Base-by-base conservation (phyloP, 2,888 invertebrate species). In the Platerodrilus igneus region DNA sequence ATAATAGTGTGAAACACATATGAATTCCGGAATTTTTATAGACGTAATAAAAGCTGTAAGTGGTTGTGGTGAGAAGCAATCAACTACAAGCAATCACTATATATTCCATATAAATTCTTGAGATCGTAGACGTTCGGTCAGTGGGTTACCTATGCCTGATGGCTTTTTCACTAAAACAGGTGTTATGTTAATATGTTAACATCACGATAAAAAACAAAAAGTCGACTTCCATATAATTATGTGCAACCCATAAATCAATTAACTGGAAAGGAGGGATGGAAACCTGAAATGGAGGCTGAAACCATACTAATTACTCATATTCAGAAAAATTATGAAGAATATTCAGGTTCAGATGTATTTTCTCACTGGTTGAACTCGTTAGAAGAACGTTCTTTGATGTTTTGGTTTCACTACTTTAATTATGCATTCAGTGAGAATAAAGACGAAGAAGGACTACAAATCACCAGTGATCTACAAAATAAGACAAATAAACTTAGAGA, bases 361-460 rank as follows among this genome's bases (percentile, higher is more conserved):
- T 59, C 62, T 22, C 59, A 66, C 27, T 67, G 67, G 67, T 50
- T 68, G 38, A 59, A 59, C 41, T 64, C 66, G 4, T 37, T 67
- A 41, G 66, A 68, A 45, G 58, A 59, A 23, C 54, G 62, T 10
- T 67, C 66, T 4, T 64, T 64, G 18, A 35, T 65, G 17, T 65
- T 65, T 46, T 66, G 66, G 66, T 42, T 66, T 33, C 62, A 62
- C 37, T 66, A 65, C 43, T 39, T 60, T 8, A 41, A 45, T 28
- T 45, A 37, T 15, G 37, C 20, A 17, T 37, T 45, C 17, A 41
- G 37, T 28, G 45, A 45, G n/a, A n/a, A n/a, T 15, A 41, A 41
- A 4, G 45, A 45, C 4, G 40, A 14, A 13, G 45, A 41, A 21
- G 35, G n/a, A n/a, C n/a, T n/a, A n/a, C n/a, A n/a, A n/a, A n/a